A percentile compares a stretch with the other conserved stretches of the same genome.
Evolutionary conservation across 2,797 vertebrate species (phyloP).

Genomic region (Remorina albescens): DNA sequence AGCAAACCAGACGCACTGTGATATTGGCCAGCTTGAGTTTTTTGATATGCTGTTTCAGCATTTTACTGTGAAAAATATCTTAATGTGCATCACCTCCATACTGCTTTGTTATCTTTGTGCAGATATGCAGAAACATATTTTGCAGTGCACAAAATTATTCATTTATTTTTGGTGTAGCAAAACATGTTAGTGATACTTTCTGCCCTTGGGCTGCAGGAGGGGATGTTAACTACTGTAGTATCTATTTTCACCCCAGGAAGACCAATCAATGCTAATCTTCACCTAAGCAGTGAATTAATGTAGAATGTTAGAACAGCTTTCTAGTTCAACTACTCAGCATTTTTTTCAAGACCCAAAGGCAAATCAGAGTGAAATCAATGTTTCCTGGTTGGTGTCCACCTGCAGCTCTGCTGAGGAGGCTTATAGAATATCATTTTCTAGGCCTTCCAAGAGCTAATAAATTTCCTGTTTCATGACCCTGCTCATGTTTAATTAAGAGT

Average conservation of each 20-base stretch:
- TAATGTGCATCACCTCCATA: conserved; percentile 7
- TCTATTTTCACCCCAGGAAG: conserved; percentile 47
- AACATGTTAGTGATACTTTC: not conserved
- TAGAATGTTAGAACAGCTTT: conserved; percentile 58
- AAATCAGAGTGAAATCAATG: conserved; percentile 82
- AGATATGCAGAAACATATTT: not conserved
- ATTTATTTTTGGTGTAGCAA: conserved; percentile 18
- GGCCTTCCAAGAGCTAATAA: conserved; percentile 49
- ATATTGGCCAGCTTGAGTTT: conserved; percentile 19
- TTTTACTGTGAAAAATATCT: conserved; percentile 22
- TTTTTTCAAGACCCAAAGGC: conserved; percentile 78
- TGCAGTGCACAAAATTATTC: conserved; percentile 8
- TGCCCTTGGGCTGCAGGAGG: conserved; percentile 22
- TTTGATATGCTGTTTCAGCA: conserved; percentile 21
- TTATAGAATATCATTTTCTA: conserved; percentile 44
- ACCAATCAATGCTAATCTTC: conserved; percentile 78
- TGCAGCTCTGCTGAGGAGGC: conserved; percentile 34
- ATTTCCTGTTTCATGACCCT: conserved; percentile 40
- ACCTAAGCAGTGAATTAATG: conserved; percentile 78
- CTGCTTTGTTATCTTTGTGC: conserved; percentile 29
- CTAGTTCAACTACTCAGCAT: conserved; percentile 70
- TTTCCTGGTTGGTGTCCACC: conserved; percentile 45
- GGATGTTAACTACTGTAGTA: conserved; percentile 27
- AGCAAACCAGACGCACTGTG: conserved; percentile 19
- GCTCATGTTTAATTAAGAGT: conserved; percentile 52